Conservation (phyloP, 2,888 invertebrate genomes). For the Ichneumoninae sp. region DNA sequence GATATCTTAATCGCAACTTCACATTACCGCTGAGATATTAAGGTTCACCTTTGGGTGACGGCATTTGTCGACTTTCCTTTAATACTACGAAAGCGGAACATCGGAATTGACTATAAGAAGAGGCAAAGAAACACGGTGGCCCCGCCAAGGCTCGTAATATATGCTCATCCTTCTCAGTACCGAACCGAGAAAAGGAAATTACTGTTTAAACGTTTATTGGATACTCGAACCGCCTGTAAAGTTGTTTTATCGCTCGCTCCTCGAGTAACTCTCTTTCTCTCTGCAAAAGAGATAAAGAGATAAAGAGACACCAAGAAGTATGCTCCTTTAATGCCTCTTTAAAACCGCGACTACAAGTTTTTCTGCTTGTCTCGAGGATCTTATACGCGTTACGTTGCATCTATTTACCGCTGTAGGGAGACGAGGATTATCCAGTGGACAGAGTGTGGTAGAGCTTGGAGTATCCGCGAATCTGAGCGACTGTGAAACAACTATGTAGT, state of each 20-base stretch:
- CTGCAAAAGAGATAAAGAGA: slow-evolving; percentile 24
- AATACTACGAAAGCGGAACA: neutral
- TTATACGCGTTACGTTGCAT: slow-evolving; percentile 3
- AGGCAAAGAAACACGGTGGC: slow-evolving; percentile 3
- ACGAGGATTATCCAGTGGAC: slow-evolving; percentile 21
- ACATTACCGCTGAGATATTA: too few relatives aligned
- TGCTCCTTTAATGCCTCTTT: slow-evolving; percentile 45
- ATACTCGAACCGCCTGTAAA: slow-evolving; percentile 53
- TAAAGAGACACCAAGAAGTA: neutral
- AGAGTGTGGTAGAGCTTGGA: neutral
- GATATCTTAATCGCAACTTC: neutral
- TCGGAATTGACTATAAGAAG: neutral
- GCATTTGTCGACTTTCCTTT: neutral
- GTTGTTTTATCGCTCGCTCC: slow-evolving; percentile 58
- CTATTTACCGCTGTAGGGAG: neutral
- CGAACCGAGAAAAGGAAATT: slow-evolving; percentile 47
- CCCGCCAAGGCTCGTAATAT: slow-evolving; percentile 29
- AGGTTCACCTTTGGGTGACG: too few relatives aligned
- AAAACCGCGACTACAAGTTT: slow-evolving; percentile 50
- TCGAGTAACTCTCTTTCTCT: slow-evolving; percentile 1
- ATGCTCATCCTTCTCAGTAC: slow-evolving; percentile 22
- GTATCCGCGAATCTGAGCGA: neutral
- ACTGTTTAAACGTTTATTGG: slow-evolving; percentile 61
- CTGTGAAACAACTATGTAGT: slow-evolving; percentile 2
- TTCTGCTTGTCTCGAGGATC: slow-evolving; percentile 33